phyloP scores from a whole-genome alignment of 2,888 invertebrate genomes.

The Merodon equestris region DNA sequence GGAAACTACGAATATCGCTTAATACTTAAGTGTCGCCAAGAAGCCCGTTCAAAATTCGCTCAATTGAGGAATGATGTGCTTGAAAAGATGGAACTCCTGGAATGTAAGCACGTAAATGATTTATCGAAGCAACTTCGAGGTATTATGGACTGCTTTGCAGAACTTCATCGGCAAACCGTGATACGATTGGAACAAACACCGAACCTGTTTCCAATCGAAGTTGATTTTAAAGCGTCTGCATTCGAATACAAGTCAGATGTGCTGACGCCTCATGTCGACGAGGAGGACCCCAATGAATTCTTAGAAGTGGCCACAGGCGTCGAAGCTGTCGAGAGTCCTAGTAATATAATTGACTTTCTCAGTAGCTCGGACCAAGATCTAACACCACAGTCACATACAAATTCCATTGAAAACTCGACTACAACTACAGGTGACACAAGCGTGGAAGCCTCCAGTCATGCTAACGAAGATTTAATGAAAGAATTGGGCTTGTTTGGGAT shows the following conservation, averaged over 20 bases:
- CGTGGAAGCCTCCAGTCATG: conserved; percentile 29
- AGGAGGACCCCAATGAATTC: conserved; percentile 73
- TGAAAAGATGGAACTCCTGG: conserved; percentile 97
- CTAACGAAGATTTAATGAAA: conserved; percentile 78
- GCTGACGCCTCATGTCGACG: conserved; percentile 75
- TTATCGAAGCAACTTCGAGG: conserved; percentile 91
- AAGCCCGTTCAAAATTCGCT: conserved; percentile 92
- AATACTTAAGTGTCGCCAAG: conserved; percentile 96
- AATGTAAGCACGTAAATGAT: conserved; percentile 99
- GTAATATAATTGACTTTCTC: conserved; percentile 73
- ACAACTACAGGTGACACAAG: conserved; percentile 2
- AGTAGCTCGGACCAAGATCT: conserved; percentile 26
- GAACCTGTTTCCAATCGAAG: conserved; percentile 95
- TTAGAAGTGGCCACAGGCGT: conserved; percentile 71
- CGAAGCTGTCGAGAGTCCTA: conserved; percentile 75
- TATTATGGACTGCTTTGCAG: conserved; percentile 90
- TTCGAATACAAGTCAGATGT: conserved; percentile 88
- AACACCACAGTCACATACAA: conserved; percentile 20
- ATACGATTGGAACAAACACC: conserved; percentile 87
- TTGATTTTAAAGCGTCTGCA: conserved; percentile 94
- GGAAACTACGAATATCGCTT: conserved; percentile 99
- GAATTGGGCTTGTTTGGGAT: conserved; percentile 82
- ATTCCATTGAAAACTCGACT: conserved; percentile 5
- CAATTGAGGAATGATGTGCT: conserved; percentile 93
- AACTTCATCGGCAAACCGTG: conserved; percentile 84